These are phyloP conservation scores for Bombus confusus DNA, from an alignment of 1,140 invertebrate genomes.

Conservation along the genomic window DNA sequence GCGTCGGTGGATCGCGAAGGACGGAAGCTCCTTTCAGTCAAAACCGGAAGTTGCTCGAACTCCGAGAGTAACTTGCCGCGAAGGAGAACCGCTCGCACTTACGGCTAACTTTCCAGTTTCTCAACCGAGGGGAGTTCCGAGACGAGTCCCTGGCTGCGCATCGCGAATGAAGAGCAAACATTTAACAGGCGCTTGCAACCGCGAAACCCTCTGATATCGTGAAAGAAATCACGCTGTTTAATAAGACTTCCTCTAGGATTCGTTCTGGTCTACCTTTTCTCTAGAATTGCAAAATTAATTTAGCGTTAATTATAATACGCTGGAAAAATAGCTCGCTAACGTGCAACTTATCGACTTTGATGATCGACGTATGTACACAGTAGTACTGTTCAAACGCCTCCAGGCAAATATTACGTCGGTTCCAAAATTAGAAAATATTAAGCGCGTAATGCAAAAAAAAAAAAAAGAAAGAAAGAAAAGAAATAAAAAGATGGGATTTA, in stretches of 20 bases:
- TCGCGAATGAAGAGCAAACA: constrained; percentile 55
- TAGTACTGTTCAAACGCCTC: too few species aligned
- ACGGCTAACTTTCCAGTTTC: constrained; percentile 38
- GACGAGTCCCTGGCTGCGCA: constrained; percentile 11
- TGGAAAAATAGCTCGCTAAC: too few species aligned
- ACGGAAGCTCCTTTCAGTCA: constrained; percentile 48
- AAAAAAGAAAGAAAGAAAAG: too few species aligned
- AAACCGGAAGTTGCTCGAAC: constrained; percentile 48
- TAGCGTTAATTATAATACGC: too few species aligned
- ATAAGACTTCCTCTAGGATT: background rate
- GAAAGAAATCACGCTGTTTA: constrained; percentile 38
- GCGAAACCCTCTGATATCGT: constrained; percentile 25
- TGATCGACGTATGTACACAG: too few species aligned
- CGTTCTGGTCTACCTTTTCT: too few species aligned
- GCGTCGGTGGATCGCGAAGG: constrained; percentile 3
- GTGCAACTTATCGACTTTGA: too few species aligned
- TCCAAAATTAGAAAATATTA: too few species aligned
- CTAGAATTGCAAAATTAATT: too few species aligned
- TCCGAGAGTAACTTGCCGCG: constrained; percentile 33
- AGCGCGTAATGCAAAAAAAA: too few species aligned
- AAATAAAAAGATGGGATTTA: too few species aligned
- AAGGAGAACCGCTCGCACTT: constrained; percentile 21
- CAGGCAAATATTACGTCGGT: too few species aligned
- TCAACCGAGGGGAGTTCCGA: constrained; percentile 16
- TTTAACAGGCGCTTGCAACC: constrained; percentile 36